Evolutionary conservation across 2,888 invertebrate species (phyloP).

Genomic region (Drosophila cognata): DNA sequence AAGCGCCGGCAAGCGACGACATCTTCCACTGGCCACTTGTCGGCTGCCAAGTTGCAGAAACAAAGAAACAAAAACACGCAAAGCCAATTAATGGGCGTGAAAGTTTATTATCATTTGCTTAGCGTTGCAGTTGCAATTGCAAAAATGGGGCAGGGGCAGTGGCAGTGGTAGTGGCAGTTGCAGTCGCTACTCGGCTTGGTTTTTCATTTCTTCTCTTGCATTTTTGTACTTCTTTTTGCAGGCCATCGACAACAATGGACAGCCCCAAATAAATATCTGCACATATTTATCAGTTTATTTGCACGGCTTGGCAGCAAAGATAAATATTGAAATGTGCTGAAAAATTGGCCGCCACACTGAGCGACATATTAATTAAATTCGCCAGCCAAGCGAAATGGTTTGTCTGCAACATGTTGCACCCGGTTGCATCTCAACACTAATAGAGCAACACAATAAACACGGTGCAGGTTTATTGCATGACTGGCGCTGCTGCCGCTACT

Average conservation of each 20-base stretch:
- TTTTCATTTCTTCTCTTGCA: conserved; percentile 1
- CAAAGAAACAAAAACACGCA: conserved; percentile 58
- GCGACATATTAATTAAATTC: conserved; percentile 50
- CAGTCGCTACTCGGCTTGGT: conserved; percentile 49
- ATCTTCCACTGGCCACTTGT: conserved; percentile 36
- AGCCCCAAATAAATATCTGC: conserved; percentile 38
- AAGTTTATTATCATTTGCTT: conserved; percentile 79
- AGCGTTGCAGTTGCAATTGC: conserved; percentile 28
- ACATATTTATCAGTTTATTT: conserved; percentile 69
- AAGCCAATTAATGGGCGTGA: conserved; percentile 80
- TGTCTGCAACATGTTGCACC: conserved; percentile 45
- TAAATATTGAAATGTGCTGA: conserved; percentile 68
- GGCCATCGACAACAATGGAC: conserved; percentile 47
- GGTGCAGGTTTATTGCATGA: conserved; percentile 38
- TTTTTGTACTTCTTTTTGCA: not conserved
- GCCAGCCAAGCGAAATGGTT: conserved; percentile 2
- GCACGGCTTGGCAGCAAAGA: conserved; percentile 65
- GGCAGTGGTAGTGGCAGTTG: conserved; percentile 24
- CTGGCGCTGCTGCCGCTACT: not conserved
- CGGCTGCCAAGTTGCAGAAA: conserved; percentile 32
- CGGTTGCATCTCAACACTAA: conserved; percentile 4
- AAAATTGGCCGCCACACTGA: conserved; percentile 52
- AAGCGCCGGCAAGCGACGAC: conserved; percentile 49
- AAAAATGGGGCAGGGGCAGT: conserved; percentile 33
- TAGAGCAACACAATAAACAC: conserved; percentile 16